A percentile compares a stretch with the other conserved stretches of the same genome.
These are phyloP conservation scores for Propithecus coquereli DNA, from an alignment of 2,113 vertebrate genomes.

Conservation along the genomic window DNA sequence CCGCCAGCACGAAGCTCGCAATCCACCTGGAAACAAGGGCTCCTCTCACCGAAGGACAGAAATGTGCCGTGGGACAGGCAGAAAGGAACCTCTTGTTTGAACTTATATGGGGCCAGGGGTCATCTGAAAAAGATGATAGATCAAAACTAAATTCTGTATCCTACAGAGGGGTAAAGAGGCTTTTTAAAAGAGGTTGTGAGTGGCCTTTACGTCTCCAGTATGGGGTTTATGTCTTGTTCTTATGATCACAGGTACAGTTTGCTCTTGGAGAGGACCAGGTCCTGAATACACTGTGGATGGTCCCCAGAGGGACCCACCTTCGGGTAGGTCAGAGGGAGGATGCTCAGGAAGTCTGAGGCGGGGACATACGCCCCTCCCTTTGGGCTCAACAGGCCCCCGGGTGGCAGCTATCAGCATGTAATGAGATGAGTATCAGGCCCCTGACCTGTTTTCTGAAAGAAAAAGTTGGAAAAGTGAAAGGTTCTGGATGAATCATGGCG, in stretches of 20 bases:
- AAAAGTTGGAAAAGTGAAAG: background rate
- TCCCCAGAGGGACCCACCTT: background rate
- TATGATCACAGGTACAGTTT: background rate
- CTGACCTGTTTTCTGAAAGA: background rate
- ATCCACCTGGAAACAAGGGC: background rate
- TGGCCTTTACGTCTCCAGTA: background rate
- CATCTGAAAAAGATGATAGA: background rate
- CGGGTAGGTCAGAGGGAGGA: background rate
- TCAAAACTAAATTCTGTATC: background rate
- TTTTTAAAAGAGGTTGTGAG: background rate
- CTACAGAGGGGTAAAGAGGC: background rate
- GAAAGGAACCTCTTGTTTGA: background rate
- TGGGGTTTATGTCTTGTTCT: background rate
- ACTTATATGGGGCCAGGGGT: background rate
- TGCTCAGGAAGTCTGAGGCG: background rate
- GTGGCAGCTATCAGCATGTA: background rate
- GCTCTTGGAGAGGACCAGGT: background rate
- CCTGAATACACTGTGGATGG: background rate
- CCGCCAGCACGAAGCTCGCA: background rate
- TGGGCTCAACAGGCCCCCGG: background rate
- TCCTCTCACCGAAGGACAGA: background rate
- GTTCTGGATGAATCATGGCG: background rate
- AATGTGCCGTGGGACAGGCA: background rate
- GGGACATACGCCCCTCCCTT: background rate
- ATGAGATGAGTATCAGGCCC: background rate